These are phyloP conservation scores for Fistularia tabacaria DNA, from an alignment of 2,797 vertebrate species.

Conservation along the genomic window DNA sequence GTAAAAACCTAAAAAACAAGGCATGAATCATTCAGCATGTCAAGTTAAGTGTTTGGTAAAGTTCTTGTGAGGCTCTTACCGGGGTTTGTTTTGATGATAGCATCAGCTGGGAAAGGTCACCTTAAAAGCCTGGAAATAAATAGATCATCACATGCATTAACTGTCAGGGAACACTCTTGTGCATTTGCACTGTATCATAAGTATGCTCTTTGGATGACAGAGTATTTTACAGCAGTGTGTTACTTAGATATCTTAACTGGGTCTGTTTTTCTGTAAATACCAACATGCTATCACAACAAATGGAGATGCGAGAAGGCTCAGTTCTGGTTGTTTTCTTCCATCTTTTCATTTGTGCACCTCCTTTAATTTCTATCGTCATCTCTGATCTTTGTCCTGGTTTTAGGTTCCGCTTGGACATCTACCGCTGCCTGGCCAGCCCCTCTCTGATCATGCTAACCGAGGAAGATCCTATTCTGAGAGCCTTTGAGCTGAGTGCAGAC, in stretches of 20 bases:
- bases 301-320: too few relatives aligned
- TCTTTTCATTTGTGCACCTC: too few relatives aligned
- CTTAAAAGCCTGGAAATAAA: conserved; percentile 6
- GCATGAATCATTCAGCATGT: too few relatives aligned
- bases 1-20: too few relatives aligned
- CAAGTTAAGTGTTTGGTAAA: too few relatives aligned
- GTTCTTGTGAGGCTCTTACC: neutral
- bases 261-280: too few relatives aligned
- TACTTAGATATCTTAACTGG: too few relatives aligned
- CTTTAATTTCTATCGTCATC: too few relatives aligned
- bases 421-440: conserved; percentile 94
- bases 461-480: conserved; percentile 94
- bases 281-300: too few relatives aligned
- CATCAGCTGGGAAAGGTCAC: conserved; percentile 12
- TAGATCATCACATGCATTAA: conserved; percentile 1
- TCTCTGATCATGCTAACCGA: conserved; percentile 98
- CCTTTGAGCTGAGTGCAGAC: conserved; percentile 95
- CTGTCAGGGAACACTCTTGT: conserved; percentile 6
- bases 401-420: conserved; percentile 97
- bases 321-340: too few relatives aligned
- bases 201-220: neutral
- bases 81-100: conserved; percentile 21
- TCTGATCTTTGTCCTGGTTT: neutral
- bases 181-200: neutral
- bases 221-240: too few relatives aligned